Conservation (phyloP, 1,140 invertebrate species). For the Myzus persicae region DNA sequence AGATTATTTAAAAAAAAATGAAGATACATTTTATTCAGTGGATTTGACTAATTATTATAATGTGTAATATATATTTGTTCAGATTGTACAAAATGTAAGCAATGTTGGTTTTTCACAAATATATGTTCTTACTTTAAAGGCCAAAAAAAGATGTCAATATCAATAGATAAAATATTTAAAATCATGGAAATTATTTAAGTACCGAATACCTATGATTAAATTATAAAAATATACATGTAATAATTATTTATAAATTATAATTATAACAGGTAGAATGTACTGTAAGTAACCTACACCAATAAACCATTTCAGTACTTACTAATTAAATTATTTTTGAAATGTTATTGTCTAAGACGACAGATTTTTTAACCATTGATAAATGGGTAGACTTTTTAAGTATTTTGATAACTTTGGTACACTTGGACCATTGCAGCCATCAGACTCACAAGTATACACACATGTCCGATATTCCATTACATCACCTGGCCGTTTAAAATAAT, state of each 20-base stretch:
- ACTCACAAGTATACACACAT: conserved; percentile 89
- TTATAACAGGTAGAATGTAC: neutral
- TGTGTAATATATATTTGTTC: neutral
- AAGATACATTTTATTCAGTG: too few species aligned
- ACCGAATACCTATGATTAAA: too few species aligned
- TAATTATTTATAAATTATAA: neutral
- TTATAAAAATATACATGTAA: neutral
- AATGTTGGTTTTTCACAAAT: neutral
- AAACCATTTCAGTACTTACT: neutral
- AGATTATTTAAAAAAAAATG: too few species aligned
- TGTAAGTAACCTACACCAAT: neutral
- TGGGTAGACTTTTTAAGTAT: neutral
- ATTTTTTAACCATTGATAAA: neutral
- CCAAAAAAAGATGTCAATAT: too few species aligned
- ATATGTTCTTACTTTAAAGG: too few species aligned
- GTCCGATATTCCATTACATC: conserved; percentile 89
- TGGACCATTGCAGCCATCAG: conserved; percentile 85
- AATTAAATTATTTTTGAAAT: neutral
- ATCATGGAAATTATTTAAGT: too few species aligned
- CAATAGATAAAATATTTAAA: too few species aligned
- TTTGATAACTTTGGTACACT: neutral
- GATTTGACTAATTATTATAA: too few species aligned
- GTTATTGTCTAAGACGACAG: neutral
- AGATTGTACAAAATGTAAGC: neutral
- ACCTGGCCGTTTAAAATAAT: conserved; percentile 86